phyloP scores from a whole-genome alignment of 2,797 vertebrate genomes.

The Oryzias dopingdopingensis region DNA sequence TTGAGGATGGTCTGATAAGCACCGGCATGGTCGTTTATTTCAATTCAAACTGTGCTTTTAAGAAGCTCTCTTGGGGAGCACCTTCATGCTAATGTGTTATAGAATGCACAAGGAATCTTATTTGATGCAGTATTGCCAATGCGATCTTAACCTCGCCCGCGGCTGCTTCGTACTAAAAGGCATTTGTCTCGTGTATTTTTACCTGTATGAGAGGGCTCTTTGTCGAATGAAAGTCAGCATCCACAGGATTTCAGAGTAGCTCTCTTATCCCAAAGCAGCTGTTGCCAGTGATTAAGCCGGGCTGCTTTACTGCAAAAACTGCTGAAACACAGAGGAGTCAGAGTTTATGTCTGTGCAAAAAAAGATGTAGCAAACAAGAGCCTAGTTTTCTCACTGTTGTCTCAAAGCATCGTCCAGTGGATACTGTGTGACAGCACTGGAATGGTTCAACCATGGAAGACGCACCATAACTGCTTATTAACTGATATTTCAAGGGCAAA shows the following conservation, averaged over 20 bases:
- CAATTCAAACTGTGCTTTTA: constrained; percentile 62
- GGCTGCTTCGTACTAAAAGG: constrained; percentile 55
- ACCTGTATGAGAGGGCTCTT: constrained; percentile 54
- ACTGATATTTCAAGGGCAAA: constrained; percentile 73
- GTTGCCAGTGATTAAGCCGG: constrained; percentile 62
- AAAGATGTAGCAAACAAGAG: constrained; percentile 32
- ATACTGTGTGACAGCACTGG: constrained; percentile 69
- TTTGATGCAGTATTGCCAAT: constrained; percentile 64
- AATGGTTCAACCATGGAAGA: constrained; percentile 71
- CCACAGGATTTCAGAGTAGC: constrained; percentile 56
- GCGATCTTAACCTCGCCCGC: constrained; percentile 63
- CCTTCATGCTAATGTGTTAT: constrained; percentile 69
- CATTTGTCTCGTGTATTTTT: constrained; percentile 53
- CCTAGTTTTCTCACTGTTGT: constrained; percentile 53
- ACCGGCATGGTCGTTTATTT: constrained; percentile 69
- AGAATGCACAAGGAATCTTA: constrained; percentile 65
- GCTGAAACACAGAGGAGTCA: constrained; percentile 23
- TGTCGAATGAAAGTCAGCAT: constrained; percentile 59
- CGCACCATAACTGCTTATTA: constrained; percentile 72
- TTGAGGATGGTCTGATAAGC: constrained; percentile 58
- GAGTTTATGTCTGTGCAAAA: constrained; percentile 18
- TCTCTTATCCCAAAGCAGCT: constrained; percentile 62
- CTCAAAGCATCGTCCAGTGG: constrained; percentile 63
- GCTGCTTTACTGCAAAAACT: constrained; percentile 47
- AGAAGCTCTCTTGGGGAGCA: constrained; percentile 53